These are phyloP conservation scores for Anagyrus pseudococci DNA, from an alignment of 2,888 invertebrate species.

Conservation along the genomic window DNA sequence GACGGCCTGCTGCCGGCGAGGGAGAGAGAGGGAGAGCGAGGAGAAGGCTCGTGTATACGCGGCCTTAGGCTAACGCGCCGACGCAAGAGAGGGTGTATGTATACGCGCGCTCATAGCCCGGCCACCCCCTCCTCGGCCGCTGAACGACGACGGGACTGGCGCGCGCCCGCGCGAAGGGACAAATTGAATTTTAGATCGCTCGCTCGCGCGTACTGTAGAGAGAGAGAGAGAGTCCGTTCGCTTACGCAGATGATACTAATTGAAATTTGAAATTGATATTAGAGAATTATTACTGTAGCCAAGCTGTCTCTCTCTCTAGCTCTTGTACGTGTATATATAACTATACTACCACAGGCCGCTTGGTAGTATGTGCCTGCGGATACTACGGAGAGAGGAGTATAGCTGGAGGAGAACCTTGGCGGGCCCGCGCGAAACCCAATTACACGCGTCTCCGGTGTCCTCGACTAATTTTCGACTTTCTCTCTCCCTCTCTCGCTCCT, in stretches of 20 bases:
- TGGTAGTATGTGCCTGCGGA: too few species aligned
- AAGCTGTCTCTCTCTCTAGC: background rate
- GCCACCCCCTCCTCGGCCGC: background rate
- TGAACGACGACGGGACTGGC: too few species aligned
- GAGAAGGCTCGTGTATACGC: too few species aligned
- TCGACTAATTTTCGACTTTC: too few species aligned
- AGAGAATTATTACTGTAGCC: conserved; percentile 61
- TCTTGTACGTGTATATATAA: too few species aligned
- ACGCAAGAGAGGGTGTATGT: background rate
- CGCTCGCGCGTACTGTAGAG: conserved; percentile 37
- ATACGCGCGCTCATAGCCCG: background rate
- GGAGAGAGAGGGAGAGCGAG: too few species aligned
- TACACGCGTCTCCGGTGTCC: too few species aligned
- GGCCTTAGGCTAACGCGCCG: conserved; percentile 36
- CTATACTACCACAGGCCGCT: too few species aligned
- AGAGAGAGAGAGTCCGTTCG: conserved; percentile 45
- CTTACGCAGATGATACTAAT: conserved; percentile 59
- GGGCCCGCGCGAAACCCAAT: too few species aligned
- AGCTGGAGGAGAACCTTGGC: too few species aligned
- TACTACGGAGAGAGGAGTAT: too few species aligned
- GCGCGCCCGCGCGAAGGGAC: conserved; percentile 53
- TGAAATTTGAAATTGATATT: conserved; percentile 64
- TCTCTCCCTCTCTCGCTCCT: conserved; percentile 18
- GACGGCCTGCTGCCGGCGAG: conserved; percentile 47
- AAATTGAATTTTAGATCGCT: conserved; percentile 62